Evolutionary conservation across 2,888 invertebrate genomes (phyloP).

Genomic region (Zootermopsis nevadensis): DNA sequence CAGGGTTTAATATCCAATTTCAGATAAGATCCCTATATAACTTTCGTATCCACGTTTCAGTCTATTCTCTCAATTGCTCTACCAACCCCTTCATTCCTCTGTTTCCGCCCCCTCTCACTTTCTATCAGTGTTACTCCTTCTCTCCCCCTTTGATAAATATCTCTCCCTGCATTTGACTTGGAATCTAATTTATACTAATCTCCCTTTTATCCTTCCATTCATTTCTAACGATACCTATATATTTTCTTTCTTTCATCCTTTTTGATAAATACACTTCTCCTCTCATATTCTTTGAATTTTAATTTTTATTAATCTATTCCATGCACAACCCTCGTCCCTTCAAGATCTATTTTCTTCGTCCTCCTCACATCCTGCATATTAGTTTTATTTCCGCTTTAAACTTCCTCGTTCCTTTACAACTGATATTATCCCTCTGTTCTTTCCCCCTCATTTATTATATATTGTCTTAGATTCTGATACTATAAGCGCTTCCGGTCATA

Average conservation of each 20-base stretch:
- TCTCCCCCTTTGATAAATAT: not conserved
- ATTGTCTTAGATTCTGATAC: not conserved
- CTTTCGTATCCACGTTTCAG: conserved; percentile 10
- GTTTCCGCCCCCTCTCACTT: not conserved
- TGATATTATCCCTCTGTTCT: not conserved
- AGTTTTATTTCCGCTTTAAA: not conserved
- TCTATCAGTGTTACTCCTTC: conserved; percentile 2
- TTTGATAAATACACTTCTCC: not conserved
- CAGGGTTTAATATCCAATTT: conserved; percentile 46
- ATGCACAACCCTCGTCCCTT: not conserved
- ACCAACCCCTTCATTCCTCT: not conserved
- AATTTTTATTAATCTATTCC: not conserved
- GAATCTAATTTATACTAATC: conserved; percentile 17
- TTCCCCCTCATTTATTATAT: not conserved
- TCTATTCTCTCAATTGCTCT: conserved; percentile 10
- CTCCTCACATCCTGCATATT: not conserved
- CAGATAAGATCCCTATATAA: conserved; percentile 45
- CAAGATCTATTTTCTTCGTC: not conserved
- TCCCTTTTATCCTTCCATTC: not conserved
- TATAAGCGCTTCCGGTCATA: no score
- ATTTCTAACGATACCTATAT: not conserved
- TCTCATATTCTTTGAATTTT: not conserved
- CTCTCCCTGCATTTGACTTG: not conserved
- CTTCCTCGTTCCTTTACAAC: not conserved
- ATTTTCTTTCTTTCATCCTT: not conserved